Evolutionary conservation across 92 coral and sea anemone species (phyloP).

Genomic region (Palythoa grandis): DNA sequence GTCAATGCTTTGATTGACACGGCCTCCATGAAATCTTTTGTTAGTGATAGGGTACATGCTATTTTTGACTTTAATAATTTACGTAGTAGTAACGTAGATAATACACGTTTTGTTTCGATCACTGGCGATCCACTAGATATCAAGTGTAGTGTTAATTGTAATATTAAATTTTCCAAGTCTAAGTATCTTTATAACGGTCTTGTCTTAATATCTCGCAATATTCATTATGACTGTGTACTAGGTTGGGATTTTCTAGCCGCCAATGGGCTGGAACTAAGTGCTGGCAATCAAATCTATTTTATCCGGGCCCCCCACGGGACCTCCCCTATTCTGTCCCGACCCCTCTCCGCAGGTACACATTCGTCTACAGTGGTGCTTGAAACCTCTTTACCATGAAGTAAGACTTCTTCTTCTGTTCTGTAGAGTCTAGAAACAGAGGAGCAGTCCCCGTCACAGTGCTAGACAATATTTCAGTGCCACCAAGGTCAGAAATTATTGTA

Average conservation of each 20-base stretch:
- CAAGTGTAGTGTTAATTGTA: not conserved
- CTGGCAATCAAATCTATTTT: conserved; percentile 5
- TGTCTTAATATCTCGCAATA: conserved; percentile 37
- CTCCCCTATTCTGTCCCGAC: conserved; percentile 11
- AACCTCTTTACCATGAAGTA: not conserved
- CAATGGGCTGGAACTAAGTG: conserved; percentile 25
- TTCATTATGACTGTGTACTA: conserved; percentile 37
- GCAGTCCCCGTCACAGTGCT: not conserved
- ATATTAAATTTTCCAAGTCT: not conserved
- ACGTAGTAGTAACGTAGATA: not conserved
- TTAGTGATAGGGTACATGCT: not conserved
- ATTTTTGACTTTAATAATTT: conserved; percentile 9
- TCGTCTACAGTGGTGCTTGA: not conserved
- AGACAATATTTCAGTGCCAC: conserved; percentile 34
- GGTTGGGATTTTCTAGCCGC: conserved; percentile 35
- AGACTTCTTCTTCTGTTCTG: not conserved
- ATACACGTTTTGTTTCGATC: conserved; percentile 22
- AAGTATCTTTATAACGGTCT: not conserved
- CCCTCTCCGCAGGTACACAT: not conserved
- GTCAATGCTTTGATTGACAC: conserved; percentile 7
- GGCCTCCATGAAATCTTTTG: not conserved
- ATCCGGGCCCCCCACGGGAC: conserved; percentile 11
- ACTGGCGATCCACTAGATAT: conserved; percentile 38
- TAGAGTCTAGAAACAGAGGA: not conserved
- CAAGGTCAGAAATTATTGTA: conserved; percentile 21